A percentile compares a stretch with the other conserved stretches of the same genome.
Evolutionary conservation across 2,113 vertebrate species (phyloP).

Genomic region (Petaurus breviceps): DNA sequence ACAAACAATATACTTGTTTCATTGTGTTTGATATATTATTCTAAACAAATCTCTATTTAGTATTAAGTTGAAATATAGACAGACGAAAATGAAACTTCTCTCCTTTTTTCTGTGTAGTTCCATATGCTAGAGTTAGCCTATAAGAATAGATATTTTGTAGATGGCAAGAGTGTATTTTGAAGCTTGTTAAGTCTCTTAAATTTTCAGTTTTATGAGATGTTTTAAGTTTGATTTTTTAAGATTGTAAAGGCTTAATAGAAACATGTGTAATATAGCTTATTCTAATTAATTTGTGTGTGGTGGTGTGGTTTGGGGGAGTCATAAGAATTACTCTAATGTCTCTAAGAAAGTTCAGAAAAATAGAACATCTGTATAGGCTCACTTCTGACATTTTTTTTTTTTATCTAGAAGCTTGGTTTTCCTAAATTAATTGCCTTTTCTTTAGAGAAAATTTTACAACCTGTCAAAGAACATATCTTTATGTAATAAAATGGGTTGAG

Average conservation of each 20-base stretch:
- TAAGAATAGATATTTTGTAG: neutral
- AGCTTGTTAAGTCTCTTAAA: neutral
- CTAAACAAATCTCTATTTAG: constrained; percentile 1
- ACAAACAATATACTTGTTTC: neutral
- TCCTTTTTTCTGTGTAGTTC: neutral
- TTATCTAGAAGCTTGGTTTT: constrained; percentile 29
- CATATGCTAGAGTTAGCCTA: constrained; percentile 13
- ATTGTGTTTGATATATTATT: neutral
- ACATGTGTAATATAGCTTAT: constrained; percentile 43
- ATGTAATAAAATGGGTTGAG: neutral
- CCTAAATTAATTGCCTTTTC: constrained; percentile 49
- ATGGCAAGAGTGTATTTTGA: constrained; percentile 1
- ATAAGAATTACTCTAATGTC: constrained; percentile 30
- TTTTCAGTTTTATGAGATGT: constrained; percentile 2
- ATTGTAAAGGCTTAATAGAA: neutral
- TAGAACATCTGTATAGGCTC: neutral
- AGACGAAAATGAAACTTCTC: constrained; percentile 18
- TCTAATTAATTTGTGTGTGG: constrained; percentile 13
- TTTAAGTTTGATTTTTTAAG: neutral
- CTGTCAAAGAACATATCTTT: neutral
- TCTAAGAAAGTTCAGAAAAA: constrained; percentile 41
- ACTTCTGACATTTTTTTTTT: constrained; percentile 17
- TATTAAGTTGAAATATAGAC: neutral
- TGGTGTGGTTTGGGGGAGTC: neutral
- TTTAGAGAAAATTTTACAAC: constrained; percentile 10